Conservation (phyloP, 35 echinoderm and acorn worm species). For the Diadema setosum region DNA sequence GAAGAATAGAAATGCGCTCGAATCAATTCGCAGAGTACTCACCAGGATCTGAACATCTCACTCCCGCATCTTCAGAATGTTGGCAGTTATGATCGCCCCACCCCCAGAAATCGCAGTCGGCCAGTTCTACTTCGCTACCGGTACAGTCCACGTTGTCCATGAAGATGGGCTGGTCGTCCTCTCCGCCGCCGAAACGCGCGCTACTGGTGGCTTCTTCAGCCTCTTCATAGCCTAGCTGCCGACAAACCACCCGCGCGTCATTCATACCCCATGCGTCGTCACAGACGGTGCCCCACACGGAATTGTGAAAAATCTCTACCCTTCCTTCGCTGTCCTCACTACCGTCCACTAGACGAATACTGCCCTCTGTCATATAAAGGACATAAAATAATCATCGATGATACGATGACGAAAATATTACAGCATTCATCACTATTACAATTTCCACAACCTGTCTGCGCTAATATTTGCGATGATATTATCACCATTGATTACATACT, state of each 20-base stretch:
- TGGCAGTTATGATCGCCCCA: background rate
- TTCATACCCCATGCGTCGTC: constrained; percentile 30
- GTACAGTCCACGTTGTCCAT: constrained; percentile 17
- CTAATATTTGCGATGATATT: too few relatives aligned
- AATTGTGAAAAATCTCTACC: constrained; percentile 23
- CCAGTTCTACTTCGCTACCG: background rate
- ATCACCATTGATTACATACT: too few relatives aligned
- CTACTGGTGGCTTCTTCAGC: background rate
- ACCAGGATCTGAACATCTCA: too few relatives aligned
- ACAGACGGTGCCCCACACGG: constrained; percentile 29
- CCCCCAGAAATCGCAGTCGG: background rate
- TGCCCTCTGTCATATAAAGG: too few relatives aligned
- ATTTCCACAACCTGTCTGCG: too few relatives aligned
- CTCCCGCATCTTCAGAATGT: constrained; percentile 12
- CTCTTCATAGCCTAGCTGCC: background rate
- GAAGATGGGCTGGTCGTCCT: background rate
- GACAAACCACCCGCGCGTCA: constrained; percentile 28
- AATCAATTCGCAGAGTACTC: too few relatives aligned
- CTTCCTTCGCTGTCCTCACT: background rate
- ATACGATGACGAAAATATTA: too few relatives aligned
- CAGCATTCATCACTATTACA: too few relatives aligned
- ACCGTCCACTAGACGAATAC: constrained; percentile 24
- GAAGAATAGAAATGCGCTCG: too few relatives aligned
- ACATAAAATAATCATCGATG: too few relatives aligned
- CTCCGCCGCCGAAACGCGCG: constrained; percentile 8